These are phyloP conservation scores for Electrona antarctica DNA, from an alignment of 2,113 vertebrate species.

Conservation along the genomic window DNA sequence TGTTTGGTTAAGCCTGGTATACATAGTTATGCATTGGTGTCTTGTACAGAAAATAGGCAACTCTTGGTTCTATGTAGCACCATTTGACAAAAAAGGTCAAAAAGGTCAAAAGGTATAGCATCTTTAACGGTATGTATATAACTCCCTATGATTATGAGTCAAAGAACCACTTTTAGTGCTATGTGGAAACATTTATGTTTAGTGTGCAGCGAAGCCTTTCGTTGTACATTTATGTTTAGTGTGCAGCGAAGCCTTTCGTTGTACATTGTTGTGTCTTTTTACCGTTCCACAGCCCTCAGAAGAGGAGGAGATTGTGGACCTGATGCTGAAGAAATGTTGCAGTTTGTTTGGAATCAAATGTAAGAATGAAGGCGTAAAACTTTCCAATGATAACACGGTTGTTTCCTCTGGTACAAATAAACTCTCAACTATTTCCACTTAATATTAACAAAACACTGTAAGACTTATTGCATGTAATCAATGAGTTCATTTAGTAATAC, in stretches of 20 bases:
- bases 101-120: no score
- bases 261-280: background rate
- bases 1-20: no score
- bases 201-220: background rate
- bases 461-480: constrained; percentile 12
- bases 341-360: constrained; percentile 86
- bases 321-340: constrained; percentile 89
- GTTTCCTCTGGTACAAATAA: constrained; percentile 34
- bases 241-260: background rate
- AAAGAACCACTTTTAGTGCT: no score
- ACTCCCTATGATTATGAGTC: no score
- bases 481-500: constrained; percentile 11
- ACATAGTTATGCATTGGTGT: no score
- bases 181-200: no score
- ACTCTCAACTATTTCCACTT: constrained; percentile 42
- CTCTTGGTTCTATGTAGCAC: no score
- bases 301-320: constrained; percentile 91
- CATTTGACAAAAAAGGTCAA: no score
- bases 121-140: no score
- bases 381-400: constrained; percentile 20
- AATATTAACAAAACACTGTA: constrained; percentile 4
- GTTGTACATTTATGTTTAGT: background rate
- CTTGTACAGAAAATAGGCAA: no score
- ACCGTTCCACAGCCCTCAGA: constrained; percentile 85
- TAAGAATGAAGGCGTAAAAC: constrained; percentile 71